phyloP scores from a whole-genome alignment of 2,888 invertebrate genomes.

The Barypeithes pellucidus region DNA sequence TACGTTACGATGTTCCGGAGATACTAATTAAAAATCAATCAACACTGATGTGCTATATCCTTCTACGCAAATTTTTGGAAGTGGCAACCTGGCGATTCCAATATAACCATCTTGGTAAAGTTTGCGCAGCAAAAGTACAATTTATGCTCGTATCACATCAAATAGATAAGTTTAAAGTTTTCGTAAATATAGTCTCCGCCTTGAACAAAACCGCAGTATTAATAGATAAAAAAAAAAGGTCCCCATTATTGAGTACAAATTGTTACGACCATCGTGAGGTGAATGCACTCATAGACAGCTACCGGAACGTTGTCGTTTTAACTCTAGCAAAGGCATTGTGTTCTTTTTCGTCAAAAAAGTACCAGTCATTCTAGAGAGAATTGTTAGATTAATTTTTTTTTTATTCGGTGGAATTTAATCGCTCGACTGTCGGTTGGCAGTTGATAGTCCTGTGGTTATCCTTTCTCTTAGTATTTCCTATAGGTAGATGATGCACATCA shows the following conservation, averaged over 20 bases:
- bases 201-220: conserved; percentile 40
- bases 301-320: conserved; percentile 51
- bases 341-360: conserved; percentile 42
- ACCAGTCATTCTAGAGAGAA: conserved; percentile 41
- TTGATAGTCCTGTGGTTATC: conserved; percentile 37
- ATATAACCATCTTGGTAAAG: no score
- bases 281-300: conserved; percentile 53
- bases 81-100: no score
- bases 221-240: conserved; percentile 52
- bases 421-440: conserved; percentile 24
- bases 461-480: conserved; percentile 22
- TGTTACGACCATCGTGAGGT: conserved; percentile 51
- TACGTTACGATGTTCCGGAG: no score
- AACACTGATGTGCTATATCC: no score
- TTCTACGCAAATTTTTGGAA: no score
- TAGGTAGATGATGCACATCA: conserved; percentile 10
- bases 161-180: no score
- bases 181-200: no score
- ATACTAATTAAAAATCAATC: no score
- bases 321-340: conserved; percentile 48
- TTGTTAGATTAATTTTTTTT: conserved; percentile 29
- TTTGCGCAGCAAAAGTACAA: no score
- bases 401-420: conserved; percentile 22
- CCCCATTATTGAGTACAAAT: conserved; percentile 54
- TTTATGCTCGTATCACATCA: no score